Percentiles rank a stretch among this genome's conserved stretches.
Evolutionary conservation across 2,113 vertebrate species (phyloP).

Genomic region (Butorides virescens): DNA sequence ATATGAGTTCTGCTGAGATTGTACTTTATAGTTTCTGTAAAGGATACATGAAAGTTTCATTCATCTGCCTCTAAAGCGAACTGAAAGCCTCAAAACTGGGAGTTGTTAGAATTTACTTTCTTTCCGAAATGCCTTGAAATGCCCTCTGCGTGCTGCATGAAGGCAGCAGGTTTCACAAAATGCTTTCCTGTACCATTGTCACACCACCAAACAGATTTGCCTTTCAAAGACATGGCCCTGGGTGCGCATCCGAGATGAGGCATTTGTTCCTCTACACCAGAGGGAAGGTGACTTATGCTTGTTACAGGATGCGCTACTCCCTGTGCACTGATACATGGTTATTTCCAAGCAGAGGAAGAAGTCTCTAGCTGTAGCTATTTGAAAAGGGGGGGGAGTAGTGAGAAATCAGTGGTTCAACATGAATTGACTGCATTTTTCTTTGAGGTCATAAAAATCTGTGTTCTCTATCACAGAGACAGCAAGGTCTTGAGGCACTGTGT

Average conservation of each 20-base stretch:
- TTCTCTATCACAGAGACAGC: background rate
- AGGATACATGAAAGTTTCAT: background rate
- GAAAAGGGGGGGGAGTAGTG: background rate
- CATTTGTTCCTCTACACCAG: background rate
- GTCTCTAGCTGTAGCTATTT: background rate
- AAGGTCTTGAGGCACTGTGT: background rate
- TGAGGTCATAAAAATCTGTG: background rate
- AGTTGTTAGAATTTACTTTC: background rate
- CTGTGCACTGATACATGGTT: background rate
- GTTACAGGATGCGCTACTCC: background rate
- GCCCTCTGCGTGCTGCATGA: background rate
- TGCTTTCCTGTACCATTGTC: background rate
- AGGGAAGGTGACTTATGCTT: background rate
- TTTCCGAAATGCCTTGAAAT: background rate
- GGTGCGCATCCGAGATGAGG: background rate
- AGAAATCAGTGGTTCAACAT: background rate
- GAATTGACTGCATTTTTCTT: background rate
- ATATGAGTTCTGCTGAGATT: background rate
- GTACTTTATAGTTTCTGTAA: background rate
- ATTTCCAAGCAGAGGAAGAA: background rate
- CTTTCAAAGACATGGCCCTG: background rate
- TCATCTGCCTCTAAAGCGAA: slow-evolving; percentile 6
- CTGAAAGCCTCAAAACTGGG: background rate
- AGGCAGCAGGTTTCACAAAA: background rate
- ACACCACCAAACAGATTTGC: background rate